Percentiles rank a stretch among this genome's conserved stretches.
These are phyloP conservation scores for Montifringilla adamsi DNA, from an alignment of 2,113 vertebrate species.

Conservation along the genomic window DNA sequence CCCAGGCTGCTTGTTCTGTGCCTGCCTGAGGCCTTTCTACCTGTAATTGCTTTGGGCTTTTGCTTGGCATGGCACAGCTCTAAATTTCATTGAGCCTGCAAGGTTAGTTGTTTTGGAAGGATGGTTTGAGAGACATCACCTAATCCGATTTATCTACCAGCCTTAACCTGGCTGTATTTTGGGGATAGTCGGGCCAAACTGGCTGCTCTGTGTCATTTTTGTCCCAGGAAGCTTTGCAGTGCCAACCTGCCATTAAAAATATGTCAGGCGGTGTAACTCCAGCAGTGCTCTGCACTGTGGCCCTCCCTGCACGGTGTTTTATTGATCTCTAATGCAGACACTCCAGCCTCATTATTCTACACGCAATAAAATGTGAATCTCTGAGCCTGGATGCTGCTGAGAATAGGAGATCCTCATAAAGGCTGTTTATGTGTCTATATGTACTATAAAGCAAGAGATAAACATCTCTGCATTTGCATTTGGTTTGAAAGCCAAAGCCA, in stretches of 20 bases:
- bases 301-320: conserved; percentile 13
- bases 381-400: neutral
- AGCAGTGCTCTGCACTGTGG: neutral
- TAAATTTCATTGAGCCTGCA: conserved; percentile 43
- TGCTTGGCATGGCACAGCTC: neutral
- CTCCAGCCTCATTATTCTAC: conserved; percentile 42
- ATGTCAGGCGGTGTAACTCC: neutral
- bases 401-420: conserved; percentile 26
- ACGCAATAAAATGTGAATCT: neutral
- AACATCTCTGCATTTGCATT: conserved; percentile 49
- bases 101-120: conserved; percentile 39
- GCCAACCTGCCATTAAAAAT: neutral
- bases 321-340: conserved; percentile 41
- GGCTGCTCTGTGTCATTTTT: neutral
- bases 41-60: conserved; percentile 72
- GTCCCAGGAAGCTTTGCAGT: neutral
- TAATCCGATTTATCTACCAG: neutral
- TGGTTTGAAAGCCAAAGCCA: neutral
- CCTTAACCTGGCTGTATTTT: neutral
- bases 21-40: conserved; percentile 50
- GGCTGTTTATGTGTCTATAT: conserved; percentile 23
- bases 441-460: conserved; percentile 41
- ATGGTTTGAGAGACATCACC: conserved; percentile 5
- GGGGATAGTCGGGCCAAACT: neutral
- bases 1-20: conserved; percentile 49